Conservation (phyloP, 2,113 vertebrate species). For the Hymenochirus boettgeri region DNA sequence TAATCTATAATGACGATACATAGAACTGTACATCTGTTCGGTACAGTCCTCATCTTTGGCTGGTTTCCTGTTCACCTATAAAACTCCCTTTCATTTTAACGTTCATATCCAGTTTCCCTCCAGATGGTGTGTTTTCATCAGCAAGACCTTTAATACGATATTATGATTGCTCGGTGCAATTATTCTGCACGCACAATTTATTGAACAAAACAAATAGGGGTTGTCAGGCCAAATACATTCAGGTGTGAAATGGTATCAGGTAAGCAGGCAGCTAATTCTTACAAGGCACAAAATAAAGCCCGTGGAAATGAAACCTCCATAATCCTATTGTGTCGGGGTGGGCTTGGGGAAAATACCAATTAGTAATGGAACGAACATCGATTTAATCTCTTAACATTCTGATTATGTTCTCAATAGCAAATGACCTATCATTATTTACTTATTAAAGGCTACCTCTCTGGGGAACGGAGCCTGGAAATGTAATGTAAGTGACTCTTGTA, state of each 20-base stretch:
- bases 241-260: constrained; percentile 27
- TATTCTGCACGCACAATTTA: constrained; percentile 2
- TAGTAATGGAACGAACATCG: constrained; percentile 6
- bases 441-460: too few relatives aligned
- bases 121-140: constrained; percentile 35
- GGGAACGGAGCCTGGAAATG: too few relatives aligned
- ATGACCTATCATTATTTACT: too few relatives aligned
- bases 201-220: not conserved
- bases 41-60: constrained; percentile 3
- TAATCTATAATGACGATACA: too few relatives aligned
- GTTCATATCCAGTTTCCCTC: constrained; percentile 23
- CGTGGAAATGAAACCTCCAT: not conserved
- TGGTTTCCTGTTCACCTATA: constrained; percentile 7
- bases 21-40: not conserved
- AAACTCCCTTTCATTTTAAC: constrained; percentile 4
- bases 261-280: not conserved
- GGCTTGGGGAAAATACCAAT: constrained; percentile 3
- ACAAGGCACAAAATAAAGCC: constrained; percentile 9
- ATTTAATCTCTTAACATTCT: not conserved
- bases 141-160: constrained; percentile 20
- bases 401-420: too few relatives aligned
- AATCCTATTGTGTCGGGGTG: constrained; percentile 6
- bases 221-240: constrained; percentile 9
- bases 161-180: not conserved
- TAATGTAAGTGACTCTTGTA: too few relatives aligned